phyloP scores from a whole-genome alignment of 2,888 invertebrate genomes.

The Sesamia inferens region DNA sequence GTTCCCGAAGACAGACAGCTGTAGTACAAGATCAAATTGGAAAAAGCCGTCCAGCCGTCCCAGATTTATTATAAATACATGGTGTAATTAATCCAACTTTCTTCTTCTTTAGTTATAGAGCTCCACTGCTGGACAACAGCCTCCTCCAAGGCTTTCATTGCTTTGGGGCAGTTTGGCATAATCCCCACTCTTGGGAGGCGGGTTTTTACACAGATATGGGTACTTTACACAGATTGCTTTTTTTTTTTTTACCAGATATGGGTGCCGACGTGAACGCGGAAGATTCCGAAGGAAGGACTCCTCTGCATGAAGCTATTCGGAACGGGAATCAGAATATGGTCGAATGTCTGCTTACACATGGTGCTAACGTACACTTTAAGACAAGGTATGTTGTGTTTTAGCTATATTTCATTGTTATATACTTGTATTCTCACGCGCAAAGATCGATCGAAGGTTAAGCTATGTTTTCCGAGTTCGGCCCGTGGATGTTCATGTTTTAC shows the following conservation, averaged over 20 bases:
- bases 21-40: no score
- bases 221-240: no score
- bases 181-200: no score
- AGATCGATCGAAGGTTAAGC: background rate
- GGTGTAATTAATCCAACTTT: no score
- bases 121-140: no score
- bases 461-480: background rate
- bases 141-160: no score
- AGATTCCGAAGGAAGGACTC: slow-evolving; percentile 94
- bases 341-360: slow-evolving; percentile 93
- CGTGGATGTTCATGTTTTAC: background rate
- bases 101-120: no score
- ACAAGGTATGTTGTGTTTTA: slow-evolving; percentile 86
- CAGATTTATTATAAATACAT: background rate
- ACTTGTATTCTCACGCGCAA: background rate
- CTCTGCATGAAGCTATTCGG: slow-evolving; percentile 94
- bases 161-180: no score
- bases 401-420: background rate
- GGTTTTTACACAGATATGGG: no score
- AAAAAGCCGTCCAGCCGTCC: background rate
- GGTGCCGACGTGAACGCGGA: slow-evolving; percentile 94
- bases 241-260: slow-evolving; percentile 76
- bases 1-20: no score
- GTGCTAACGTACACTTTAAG: slow-evolving; percentile 95
- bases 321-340: slow-evolving; percentile 92